phyloP scores from a whole-genome alignment of 2,113 vertebrate species.

The Orcinus orca region DNA sequence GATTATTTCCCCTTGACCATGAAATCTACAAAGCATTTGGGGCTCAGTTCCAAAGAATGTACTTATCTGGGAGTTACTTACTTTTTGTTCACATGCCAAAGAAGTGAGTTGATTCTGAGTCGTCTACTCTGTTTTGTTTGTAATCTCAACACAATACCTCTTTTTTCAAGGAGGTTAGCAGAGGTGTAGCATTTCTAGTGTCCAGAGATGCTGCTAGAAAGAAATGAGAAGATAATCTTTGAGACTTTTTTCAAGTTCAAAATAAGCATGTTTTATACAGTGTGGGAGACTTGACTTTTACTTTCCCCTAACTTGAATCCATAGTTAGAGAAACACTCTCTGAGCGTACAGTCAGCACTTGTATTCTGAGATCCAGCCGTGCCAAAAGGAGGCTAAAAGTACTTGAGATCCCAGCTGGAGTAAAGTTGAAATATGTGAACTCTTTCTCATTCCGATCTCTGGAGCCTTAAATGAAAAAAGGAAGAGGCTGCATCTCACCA shows the following conservation, averaged over 20 bases:
- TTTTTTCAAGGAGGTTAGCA: neutral
- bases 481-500: neutral
- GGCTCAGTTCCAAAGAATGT: constrained; percentile 3
- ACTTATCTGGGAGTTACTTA: neutral
- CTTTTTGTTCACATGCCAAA: constrained; percentile 27
- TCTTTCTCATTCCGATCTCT: neutral
- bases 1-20: neutral
- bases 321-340: neutral
- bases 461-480: neutral
- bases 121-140: neutral
- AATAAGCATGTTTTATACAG: neutral
- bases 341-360: neutral
- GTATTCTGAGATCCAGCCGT: neutral
- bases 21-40: neutral
- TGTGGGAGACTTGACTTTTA: neutral
- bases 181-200: neutral
- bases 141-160: neutral
- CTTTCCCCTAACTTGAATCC: neutral
- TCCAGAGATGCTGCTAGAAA: neutral
- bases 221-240: neutral
- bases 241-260: neutral
- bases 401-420: neutral
- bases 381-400: neutral
- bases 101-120: neutral
- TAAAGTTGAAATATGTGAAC: neutral